These are phyloP conservation scores for Leptonema lineaticorne DNA, from an alignment of 1,140 invertebrate species.

Conservation along the genomic window DNA sequence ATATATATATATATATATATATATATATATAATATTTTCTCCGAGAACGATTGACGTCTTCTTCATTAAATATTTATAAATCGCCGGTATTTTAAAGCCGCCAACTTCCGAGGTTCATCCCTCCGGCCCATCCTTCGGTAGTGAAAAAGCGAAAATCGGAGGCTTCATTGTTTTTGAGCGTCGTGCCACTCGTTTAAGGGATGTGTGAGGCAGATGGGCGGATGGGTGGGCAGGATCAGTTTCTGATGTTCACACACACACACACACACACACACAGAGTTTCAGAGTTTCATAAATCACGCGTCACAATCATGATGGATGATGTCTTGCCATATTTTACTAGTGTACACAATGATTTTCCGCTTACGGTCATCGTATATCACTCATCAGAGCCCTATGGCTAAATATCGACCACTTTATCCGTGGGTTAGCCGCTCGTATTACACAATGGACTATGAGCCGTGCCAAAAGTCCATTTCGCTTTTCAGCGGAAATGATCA, in stretches of 20 bases:
- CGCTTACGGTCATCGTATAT: background rate
- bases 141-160: too few relatives aligned
- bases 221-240: background rate
- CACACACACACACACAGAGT: too few relatives aligned
- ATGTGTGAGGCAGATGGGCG: background rate
- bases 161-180: background rate
- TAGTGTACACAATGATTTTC: background rate
- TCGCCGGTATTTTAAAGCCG: background rate
- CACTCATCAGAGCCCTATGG: background rate
- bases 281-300: background rate
- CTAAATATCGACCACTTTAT: background rate
- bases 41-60: background rate
- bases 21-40: too few relatives aligned
- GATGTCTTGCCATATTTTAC: background rate
- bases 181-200: background rate
- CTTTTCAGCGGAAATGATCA: too few relatives aligned
- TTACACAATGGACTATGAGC: too few relatives aligned
- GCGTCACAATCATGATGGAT: background rate
- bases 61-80: slow-evolving; percentile 1
- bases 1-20: too few relatives aligned
- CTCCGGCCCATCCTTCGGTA: background rate
- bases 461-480: too few relatives aligned
- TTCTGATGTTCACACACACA: too few relatives aligned
- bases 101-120: background rate
- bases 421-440: too few relatives aligned